Conservation (phyloP, 37 sponge, comb jelly and placozoan genomes). For the Halisarca cf. caerulea region DNA sequence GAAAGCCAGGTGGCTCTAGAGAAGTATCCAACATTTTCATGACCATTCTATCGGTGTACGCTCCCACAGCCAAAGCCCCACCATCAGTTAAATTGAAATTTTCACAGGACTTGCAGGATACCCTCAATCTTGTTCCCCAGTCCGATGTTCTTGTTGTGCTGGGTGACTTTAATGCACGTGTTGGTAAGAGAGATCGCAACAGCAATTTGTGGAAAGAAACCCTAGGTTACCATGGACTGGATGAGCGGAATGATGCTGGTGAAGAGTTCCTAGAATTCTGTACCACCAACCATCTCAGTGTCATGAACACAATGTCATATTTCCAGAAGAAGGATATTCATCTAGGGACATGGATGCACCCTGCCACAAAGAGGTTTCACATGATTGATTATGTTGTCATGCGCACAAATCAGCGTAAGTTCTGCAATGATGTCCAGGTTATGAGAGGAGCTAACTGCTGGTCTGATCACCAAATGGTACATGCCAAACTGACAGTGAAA, state of each 20-base stretch:
- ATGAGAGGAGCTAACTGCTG: conserved; percentile 17
- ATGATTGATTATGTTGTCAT: conserved; percentile 19
- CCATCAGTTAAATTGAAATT: neutral
- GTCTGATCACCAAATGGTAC: conserved; percentile 19
- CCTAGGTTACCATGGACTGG: neutral
- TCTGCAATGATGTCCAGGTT: conserved; percentile 16
- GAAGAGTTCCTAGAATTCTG: neutral
- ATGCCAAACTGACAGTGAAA: too few relatives aligned
- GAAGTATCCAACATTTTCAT: neutral
- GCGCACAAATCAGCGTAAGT: neutral
- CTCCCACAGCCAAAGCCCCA: conserved; percentile 3
- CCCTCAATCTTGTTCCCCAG: neutral
- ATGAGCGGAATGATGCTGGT: neutral
- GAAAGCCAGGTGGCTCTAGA: neutral
- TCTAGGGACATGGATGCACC: conserved; percentile 21
- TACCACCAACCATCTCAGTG: neutral
- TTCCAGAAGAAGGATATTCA: neutral
- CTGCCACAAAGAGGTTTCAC: conserved; percentile 18
- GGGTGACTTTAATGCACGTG: neutral
- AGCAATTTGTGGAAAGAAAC: neutral
- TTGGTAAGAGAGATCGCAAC: neutral
- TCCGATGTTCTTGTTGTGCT: neutral
- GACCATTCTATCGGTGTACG: neutral
- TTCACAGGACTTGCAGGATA: neutral
- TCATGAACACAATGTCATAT: conserved; percentile 42